phyloP scores from a whole-genome alignment of 2,888 invertebrate species.

The Amiota minor region DNA sequence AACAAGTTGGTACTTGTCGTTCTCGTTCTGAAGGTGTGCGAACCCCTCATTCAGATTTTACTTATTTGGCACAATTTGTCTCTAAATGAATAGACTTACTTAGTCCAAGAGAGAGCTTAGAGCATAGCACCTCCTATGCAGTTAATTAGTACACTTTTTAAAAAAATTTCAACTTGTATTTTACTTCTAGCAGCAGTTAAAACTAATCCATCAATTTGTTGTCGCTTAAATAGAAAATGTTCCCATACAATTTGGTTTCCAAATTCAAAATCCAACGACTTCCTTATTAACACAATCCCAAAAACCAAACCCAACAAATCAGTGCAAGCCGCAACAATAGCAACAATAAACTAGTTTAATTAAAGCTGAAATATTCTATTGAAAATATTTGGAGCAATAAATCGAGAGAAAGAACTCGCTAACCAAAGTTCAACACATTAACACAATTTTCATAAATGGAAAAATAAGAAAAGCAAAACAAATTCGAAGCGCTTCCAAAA shows the following conservation, averaged over 20 bases:
- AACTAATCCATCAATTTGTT: too few species aligned
- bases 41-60: too few species aligned
- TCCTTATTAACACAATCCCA: conserved; percentile 6
- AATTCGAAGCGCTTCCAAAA: conserved; percentile 1
- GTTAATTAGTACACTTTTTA: too few species aligned
- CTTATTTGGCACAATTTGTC: too few species aligned
- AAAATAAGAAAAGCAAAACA: conserved; percentile 48
- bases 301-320: conserved; percentile 27
- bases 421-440: conserved; percentile 4
- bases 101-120: too few species aligned
- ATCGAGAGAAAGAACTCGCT: conserved; percentile 31
- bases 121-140: too few species aligned
- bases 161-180: too few species aligned
- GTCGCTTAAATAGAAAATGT: too few species aligned
- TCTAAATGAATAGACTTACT: too few species aligned
- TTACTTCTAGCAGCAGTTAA: too few species aligned
- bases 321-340: conserved; percentile 40
- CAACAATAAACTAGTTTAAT: conserved; percentile 60
- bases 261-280: neutral
- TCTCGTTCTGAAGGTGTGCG: too few species aligned
- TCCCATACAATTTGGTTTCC: too few species aligned
- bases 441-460: conserved; percentile 65
- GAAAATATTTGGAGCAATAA: conserved; percentile 51
- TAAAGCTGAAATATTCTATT: conserved; percentile 56
- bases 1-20: neutral